Conservation (phyloP, 2,888 invertebrate species). For the Drosophila subsilvestris region DNA sequence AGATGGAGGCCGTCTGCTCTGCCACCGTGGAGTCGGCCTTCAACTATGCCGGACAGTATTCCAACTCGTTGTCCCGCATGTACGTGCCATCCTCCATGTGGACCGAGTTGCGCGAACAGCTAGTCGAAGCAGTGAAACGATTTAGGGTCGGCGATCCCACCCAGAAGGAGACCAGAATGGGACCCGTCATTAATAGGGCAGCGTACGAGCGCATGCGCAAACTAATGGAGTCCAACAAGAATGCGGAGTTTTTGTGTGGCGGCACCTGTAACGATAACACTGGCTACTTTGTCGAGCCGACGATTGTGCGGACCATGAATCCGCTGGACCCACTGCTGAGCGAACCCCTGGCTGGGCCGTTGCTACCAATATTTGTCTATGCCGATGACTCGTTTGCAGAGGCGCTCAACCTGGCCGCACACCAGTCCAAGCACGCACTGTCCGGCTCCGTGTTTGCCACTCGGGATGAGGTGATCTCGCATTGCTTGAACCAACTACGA, state of each 20-base stretch:
- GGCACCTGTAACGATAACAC: constrained; percentile 28
- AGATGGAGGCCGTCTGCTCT: constrained; percentile 30
- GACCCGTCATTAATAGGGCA: constrained; percentile 28
- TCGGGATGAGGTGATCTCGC: constrained; percentile 39
- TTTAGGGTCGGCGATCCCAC: constrained; percentile 40
- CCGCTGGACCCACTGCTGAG: constrained; percentile 37
- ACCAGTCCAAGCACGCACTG: constrained; percentile 39
- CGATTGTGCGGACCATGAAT: constrained; percentile 27
- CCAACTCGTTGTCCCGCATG: constrained; percentile 44
- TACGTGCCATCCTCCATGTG: constrained; percentile 48
- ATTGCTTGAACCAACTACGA: constrained; percentile 40
- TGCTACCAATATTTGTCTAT: constrained; percentile 43
- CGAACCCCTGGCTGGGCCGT: constrained; percentile 45
- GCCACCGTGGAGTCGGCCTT: constrained; percentile 43
- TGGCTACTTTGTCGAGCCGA: constrained; percentile 40
- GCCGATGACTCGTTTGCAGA: constrained; percentile 38
- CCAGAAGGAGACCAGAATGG: constrained; percentile 26
- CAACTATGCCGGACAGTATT: constrained; percentile 44
- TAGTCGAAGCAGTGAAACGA: constrained; percentile 19
- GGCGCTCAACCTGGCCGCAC: constrained; percentile 39
- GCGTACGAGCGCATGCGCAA: constrained; percentile 20
- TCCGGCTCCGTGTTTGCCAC: constrained; percentile 47
- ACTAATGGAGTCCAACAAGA: constrained; percentile 16
- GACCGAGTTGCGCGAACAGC: constrained; percentile 13
- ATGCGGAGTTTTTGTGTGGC: constrained; percentile 32